phyloP scores from a whole-genome alignment of 2,888 invertebrate species.

The Labia minor region DNA sequence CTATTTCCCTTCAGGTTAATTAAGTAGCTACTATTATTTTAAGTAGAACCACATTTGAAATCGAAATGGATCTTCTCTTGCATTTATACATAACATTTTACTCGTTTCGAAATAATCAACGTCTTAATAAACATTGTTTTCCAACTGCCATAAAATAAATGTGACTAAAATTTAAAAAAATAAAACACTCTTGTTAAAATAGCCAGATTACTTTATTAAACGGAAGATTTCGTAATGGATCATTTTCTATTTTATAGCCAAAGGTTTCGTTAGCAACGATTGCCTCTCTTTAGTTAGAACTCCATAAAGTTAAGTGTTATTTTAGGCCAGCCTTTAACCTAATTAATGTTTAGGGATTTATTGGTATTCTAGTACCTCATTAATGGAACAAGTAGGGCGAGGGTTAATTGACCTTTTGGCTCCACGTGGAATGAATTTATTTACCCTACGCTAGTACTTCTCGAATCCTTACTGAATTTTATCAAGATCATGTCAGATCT shows the following conservation, averaged over 20 bases:
- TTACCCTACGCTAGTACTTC: no score
- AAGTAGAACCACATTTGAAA: not conserved
- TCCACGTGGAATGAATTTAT: not conserved
- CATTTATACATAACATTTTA: not conserved
- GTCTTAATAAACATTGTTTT: not conserved
- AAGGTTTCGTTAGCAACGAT: not conserved
- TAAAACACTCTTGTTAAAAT: not conserved
- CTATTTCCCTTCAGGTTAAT: not conserved
- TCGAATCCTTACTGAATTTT: no score
- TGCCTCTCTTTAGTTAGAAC: not conserved
- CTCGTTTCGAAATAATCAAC: not conserved
- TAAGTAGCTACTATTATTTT: not conserved
- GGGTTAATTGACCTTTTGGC: not conserved
- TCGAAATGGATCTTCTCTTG: not conserved
- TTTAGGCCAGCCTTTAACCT: conserved; percentile 1
- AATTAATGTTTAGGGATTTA: conserved; percentile 1
- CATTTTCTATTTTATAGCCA: not conserved
- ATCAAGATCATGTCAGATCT: no score
- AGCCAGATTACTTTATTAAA: not conserved
- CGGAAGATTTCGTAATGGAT: not conserved
- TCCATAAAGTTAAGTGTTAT: conserved; percentile 2
- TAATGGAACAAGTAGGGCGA: not conserved
- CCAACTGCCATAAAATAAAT: not conserved
- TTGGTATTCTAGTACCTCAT: not conserved
- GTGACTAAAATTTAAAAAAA: not conserved